A percentile compares a stretch with the other conserved stretches of the same genome.
Conservation (phyloP, 2,888 invertebrate species). For the Scelioninae gen. 1 region DNA sequence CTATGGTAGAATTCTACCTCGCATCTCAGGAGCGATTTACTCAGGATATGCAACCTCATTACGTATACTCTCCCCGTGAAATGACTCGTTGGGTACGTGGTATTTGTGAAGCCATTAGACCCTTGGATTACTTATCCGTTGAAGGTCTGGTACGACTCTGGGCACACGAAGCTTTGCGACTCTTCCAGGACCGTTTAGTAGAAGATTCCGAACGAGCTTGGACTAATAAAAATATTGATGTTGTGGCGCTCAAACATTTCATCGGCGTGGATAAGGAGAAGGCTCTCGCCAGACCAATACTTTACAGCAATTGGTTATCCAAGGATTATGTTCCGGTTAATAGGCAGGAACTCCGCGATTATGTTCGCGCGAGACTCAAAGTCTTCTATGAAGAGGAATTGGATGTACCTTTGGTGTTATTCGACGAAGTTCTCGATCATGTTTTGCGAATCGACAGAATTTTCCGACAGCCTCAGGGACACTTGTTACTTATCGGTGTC, state of each 20-base stretch:
- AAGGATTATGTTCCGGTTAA: slow-evolving; percentile 99
- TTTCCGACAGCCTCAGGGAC: slow-evolving; percentile 99
- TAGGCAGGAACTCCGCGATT: slow-evolving; percentile 96
- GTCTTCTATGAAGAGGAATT: slow-evolving; percentile 99
- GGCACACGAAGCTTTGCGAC: slow-evolving; percentile 99
- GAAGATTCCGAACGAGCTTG: slow-evolving; percentile 97
- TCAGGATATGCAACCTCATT: slow-evolving; percentile 99
- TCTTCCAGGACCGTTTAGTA: slow-evolving; percentile 98
- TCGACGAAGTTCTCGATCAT: slow-evolving; percentile 99
- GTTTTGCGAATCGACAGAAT: slow-evolving; percentile 99
- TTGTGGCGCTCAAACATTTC: slow-evolving; percentile 97
- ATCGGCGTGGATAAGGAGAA: slow-evolving; percentile 93
- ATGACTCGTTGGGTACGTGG: slow-evolving; percentile 99
- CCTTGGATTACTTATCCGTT: slow-evolving; percentile 94
- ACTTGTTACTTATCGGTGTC: slow-evolving; percentile 98
- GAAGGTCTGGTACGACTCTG: slow-evolving; percentile 99
- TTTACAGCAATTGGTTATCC: slow-evolving; percentile 99
- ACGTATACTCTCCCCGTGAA: slow-evolving; percentile 99
- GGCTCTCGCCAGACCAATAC: slow-evolving; percentile 95
- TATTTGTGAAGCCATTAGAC: slow-evolving; percentile 99
- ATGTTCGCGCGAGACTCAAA: slow-evolving; percentile 98
- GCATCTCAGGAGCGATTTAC: slow-evolving; percentile 98
- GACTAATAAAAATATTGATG: slow-evolving; percentile 99
- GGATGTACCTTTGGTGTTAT: slow-evolving; percentile 98
- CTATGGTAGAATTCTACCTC: slow-evolving; percentile 99